Conservation (phyloP, 2,797 vertebrate genomes). For the Sebastes paucispinis region DNA sequence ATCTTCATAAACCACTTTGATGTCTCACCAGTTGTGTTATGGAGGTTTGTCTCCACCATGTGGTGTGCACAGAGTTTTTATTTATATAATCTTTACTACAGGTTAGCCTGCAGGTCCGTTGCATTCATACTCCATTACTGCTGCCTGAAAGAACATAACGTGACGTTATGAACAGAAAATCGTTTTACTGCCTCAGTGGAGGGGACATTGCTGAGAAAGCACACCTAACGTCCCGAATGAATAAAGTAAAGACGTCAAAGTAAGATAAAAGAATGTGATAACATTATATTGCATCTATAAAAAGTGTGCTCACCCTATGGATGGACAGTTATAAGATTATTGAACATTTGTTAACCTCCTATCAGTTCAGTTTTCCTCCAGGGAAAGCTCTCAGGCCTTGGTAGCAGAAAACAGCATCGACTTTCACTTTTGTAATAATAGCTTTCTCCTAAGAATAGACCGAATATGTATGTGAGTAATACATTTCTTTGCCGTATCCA, state of each 20-base stretch:
- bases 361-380: background rate
- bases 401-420: background rate
- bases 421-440: background rate
- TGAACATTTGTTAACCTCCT: background rate
- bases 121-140: background rate
- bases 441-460: background rate
- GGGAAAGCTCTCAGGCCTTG: background rate
- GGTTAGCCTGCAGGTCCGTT: background rate
- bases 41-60: background rate
- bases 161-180: background rate
- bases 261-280: background rate
- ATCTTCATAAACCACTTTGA: background rate
- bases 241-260: background rate
- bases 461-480: background rate
- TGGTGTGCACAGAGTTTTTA: background rate
- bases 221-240: background rate
- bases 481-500: background rate
- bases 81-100: background rate
- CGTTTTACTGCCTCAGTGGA: background rate
- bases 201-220: background rate
- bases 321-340: background rate
- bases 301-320: background rate
- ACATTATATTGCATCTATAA: background rate
- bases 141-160: background rate
- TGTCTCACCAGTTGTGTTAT: background rate